Base-by-base conservation (phyloP, 2,797 vertebrate species). In the Myiotriccus ornatus region DNA sequence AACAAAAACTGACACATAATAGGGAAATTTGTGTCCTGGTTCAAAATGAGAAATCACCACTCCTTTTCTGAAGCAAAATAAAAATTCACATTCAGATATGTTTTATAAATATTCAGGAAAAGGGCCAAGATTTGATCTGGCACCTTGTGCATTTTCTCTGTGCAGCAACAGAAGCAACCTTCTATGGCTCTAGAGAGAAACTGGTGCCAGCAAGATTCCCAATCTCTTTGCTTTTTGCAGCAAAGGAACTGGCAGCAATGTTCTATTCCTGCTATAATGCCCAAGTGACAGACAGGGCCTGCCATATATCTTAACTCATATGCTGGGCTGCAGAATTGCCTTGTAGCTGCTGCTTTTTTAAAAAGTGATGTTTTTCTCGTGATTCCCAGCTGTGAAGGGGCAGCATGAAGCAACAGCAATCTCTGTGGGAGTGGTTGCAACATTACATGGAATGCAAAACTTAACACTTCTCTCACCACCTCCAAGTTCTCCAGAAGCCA, bases 31-130 rank as follows among this genome's bases (percentile, higher is more conserved):
- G 24, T 59, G 55, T 59, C 60, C 43, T 86, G 43, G 9, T 8
- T 90, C 50, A 93, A 44, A 94, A 49, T n/a, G 13, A 81, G 69
- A 89, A 49, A 84, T 3, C 10, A 47, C 12, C 24, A 32, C 20
- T 52, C 5, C 43, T 56, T 70, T 68, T 44, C 16, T 52, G 55
- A 84, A 91, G 14, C 20, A 84, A 91, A 88, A 83, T 52, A 68
- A 81, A 92, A 75, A 25, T 35, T 83, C 43, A 24, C 14, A 34
- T 84, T 64, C 49, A 74, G 39, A 46, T 79, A 50, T 12, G 12
- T 34, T 86, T 84, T 59, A 59, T 84, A 93, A 91, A 88, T 80
- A 84, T 82, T 91, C 47, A 86, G 70, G 80, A 86, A 81, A 84
- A 55, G 7, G 37, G 43, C 32, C 77, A 90, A 80, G 90, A 15